Evolutionary conservation across 2,113 vertebrate genomes (phyloP).

Genomic region (Mobula birostris): DNA sequence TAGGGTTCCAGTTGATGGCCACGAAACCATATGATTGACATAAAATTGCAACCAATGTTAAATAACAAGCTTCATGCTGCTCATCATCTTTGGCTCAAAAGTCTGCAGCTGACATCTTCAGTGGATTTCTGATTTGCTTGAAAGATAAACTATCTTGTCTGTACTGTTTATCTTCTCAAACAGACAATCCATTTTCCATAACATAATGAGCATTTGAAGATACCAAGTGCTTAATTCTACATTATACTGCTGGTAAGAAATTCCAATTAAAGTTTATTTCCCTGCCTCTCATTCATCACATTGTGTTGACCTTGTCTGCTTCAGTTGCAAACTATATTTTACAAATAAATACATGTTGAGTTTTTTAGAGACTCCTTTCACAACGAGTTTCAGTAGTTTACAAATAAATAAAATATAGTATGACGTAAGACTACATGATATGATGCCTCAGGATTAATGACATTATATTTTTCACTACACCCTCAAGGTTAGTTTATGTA

Average conservation of each 20-base stretch:
- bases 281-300: neutral
- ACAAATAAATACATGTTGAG: neutral
- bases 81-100: neutral
- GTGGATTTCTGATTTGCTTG: neutral
- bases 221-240: neutral
- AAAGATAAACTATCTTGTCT: neutral
- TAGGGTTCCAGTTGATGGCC: neutral
- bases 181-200: neutral
- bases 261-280: conserved; percentile 15
- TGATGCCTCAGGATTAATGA: neutral
- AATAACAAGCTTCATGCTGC: neutral
- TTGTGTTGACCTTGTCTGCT: neutral
- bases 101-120: neutral
- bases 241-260: neutral
- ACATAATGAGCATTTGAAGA: conserved; percentile 8
- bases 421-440: neutral
- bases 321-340: neutral
- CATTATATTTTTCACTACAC: neutral
- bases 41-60: neutral
- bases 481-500: neutral
- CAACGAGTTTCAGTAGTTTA: neutral
- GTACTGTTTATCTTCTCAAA: neutral
- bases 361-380: neutral
- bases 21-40: neutral
- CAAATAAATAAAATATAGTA: neutral